Percentiles rank a stretch among this genome's conserved stretches.
These are phyloP conservation scores for Entomobrya multifasciata DNA, from an alignment of 2,888 invertebrate genomes.

Conservation along the genomic window DNA sequence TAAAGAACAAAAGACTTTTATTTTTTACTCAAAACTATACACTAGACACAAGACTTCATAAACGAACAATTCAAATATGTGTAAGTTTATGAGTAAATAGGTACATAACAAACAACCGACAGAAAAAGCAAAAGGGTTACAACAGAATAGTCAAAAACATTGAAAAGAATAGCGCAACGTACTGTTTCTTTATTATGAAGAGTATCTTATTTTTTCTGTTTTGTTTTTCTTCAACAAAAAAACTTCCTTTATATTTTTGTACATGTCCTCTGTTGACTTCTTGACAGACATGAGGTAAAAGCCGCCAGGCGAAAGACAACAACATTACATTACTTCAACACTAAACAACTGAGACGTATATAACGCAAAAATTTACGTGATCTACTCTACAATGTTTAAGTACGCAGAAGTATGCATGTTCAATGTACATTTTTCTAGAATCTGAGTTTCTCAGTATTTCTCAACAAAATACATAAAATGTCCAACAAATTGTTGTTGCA, in stretches of 20 bases:
- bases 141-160: not conserved
- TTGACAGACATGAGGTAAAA: slow-evolving; percentile 72
- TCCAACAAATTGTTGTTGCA: slow-evolving; percentile 39
- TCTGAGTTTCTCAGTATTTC: not conserved
- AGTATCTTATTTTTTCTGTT: not conserved
- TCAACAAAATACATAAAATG: slow-evolving; percentile 33
- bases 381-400: slow-evolving; percentile 10
- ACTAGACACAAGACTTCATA: not conserved
- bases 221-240: slow-evolving; percentile 40
- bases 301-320: slow-evolving; percentile 68
- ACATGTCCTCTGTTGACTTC: slow-evolving; percentile 67
- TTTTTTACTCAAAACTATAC: not conserved
- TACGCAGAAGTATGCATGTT: not conserved
- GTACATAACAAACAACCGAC: not conserved
- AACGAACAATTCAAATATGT: not conserved
- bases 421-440: no score
- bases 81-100: not conserved
- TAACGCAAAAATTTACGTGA: slow-evolving; percentile 42
- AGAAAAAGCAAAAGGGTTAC: slow-evolving; percentile 16
- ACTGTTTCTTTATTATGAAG: not conserved
- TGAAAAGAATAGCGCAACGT: not conserved
- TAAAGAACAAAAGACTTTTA: not conserved
- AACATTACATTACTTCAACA: slow-evolving; percentile 48
- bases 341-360: slow-evolving; percentile 26
- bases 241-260: slow-evolving; percentile 41